Evolutionary conservation across 2,113 vertebrate species (phyloP).

Genomic region (Gavialis gangeticus): DNA sequence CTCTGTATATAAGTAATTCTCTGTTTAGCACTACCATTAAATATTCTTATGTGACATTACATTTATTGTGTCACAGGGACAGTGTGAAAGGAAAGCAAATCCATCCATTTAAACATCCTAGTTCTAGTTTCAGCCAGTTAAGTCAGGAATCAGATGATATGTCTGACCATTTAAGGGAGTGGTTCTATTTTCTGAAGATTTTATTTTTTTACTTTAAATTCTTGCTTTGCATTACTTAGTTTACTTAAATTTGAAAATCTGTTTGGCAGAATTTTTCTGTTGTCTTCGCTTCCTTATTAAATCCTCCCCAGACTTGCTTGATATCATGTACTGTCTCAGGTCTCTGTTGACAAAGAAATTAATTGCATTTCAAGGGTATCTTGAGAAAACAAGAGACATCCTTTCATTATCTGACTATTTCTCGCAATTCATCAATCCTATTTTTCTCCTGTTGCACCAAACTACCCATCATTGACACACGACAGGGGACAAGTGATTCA

Average conservation of each 20-base stretch:
- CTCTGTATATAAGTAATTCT: constrained; percentile 33
- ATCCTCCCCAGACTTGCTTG: background rate
- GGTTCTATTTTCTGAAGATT: background rate
- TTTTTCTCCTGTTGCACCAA: background rate
- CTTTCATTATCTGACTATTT: constrained; percentile 20
- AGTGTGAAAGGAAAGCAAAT: constrained; percentile 14
- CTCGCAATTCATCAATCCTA: constrained; percentile 8
- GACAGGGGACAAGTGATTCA: background rate
- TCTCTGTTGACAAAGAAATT: constrained; percentile 11
- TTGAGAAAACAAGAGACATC: constrained; percentile 3
- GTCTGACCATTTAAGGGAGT: background rate
- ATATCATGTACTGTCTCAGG: background rate
- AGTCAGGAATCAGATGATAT: background rate
- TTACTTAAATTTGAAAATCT: constrained; percentile 4
- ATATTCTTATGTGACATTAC: constrained; percentile 28
- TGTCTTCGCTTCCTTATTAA: background rate
- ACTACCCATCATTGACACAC: background rate
- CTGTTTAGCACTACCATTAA: constrained; percentile 4
- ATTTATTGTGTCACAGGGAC: constrained; percentile 3
- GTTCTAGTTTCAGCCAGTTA: constrained; percentile 32
- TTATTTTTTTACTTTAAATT: constrained; percentile 35
- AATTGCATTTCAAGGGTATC: background rate
- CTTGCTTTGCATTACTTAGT: constrained; percentile 11
- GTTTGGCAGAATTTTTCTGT: background rate
- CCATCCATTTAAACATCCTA: constrained; percentile 5